Base-by-base conservation (phyloP, 2,888 invertebrate species). In the Zonitis immaculata region DNA sequence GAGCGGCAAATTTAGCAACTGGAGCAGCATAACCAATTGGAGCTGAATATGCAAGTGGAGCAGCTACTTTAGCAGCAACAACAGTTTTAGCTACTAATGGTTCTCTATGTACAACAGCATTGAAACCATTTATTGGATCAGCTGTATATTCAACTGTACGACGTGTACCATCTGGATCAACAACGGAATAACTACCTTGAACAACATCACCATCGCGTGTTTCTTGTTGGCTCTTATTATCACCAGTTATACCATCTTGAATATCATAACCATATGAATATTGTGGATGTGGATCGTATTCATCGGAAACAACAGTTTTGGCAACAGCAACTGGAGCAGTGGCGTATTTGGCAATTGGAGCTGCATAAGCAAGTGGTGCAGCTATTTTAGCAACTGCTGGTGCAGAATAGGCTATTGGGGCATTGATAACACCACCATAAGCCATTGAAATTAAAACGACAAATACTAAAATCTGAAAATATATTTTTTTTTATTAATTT, bases 191-290 rank as follows among this genome's bases (percentile, higher is more conserved):
- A 65, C 79, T 82, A 71, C 76, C 83, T 69, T 81, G 80, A 42
- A 85, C 85, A 62, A 79, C 79, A 73, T 83, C 83, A n/a, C 85
- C 85, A 58, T 78, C 76, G 55, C 85, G 82, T 54, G 80, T 80
- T 76, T 85, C 85, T 59, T 81, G 81, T 74, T 85, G 85, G 27
- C 74, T 76, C 70, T 82, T 81, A 69, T 65, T 78, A 74, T 81
- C 81, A n/a, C 81, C 81, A 62, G 81, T 81, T 42, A 80, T 72
- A 57, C 76, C 74, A 58, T 81, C 81, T 62, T 80, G 79, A n/a
- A 81, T 79, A 58, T 80, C 79, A 71, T 81, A 81, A 0, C 79
- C 76, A 72, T 78, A 81, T 68, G 76, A 78, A 75, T 81, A 82
- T 61, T 81, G 80, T 0, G 82, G 77, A 28, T 67, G 63, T 6